These are phyloP conservation scores for Dipus sagitta DNA, from an alignment of 2,797 vertebrate genomes.

Conservation along the genomic window DNA sequence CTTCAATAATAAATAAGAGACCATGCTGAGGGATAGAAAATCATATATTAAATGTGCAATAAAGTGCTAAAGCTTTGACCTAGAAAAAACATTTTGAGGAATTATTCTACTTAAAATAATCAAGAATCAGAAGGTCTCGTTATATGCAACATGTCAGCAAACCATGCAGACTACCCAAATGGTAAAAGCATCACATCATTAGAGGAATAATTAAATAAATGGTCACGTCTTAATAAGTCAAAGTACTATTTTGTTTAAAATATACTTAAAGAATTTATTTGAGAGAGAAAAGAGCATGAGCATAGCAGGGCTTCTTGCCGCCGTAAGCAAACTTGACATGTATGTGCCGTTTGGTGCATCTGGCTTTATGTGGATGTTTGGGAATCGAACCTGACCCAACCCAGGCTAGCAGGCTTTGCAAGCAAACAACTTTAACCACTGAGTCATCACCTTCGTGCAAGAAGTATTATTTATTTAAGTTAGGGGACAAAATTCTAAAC, in stretches of 20 bases:
- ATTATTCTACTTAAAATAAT: not conserved
- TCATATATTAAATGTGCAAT: not conserved
- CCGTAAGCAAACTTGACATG: too few species aligned
- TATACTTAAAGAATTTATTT: too few species aligned
- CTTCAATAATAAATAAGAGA: not conserved
- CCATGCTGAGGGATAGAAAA: not conserved
- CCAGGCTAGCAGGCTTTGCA: too few species aligned
- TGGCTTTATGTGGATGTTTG: too few species aligned
- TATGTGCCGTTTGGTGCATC: too few species aligned
- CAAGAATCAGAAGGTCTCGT: not conserved
- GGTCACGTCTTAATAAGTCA: not conserved
- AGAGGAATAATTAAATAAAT: not conserved
- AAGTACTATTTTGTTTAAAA: too few species aligned
- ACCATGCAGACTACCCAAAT: not conserved
- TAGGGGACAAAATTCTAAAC: not conserved
- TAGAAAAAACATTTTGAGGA: constrained; percentile 20
- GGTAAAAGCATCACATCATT: not conserved
- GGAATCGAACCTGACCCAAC: too few species aligned
- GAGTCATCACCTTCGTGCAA: too few species aligned
- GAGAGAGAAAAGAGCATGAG: too few species aligned
- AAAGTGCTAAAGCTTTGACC: not conserved
- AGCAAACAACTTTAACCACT: too few species aligned
- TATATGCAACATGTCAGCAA: not conserved
- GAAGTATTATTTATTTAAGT: not conserved
- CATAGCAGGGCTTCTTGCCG: too few species aligned